Evolutionary conservation across 2,888 invertebrate species (phyloP).

Genomic region (Nemotelus nigrinus): DNA sequence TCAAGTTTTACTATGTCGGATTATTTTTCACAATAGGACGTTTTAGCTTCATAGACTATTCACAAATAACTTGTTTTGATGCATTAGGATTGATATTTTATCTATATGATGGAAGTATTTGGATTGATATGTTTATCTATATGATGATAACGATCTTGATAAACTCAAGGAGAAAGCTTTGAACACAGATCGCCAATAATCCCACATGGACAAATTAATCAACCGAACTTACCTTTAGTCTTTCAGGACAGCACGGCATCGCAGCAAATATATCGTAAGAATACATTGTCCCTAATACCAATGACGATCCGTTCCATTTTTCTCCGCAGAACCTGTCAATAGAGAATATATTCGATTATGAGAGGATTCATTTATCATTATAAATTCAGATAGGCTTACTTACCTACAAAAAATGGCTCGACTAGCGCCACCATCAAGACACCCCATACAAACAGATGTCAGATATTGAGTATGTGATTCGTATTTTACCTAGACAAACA

Average conservation of each 20-base stretch:
- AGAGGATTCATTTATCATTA: too few relatives aligned
- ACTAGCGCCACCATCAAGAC: slow-evolving; percentile 84
- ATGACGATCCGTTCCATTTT: slow-evolving; percentile 91
- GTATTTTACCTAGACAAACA: slow-evolving; percentile 78
- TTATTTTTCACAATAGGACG: too few relatives aligned
- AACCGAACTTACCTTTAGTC: slow-evolving; percentile 78
- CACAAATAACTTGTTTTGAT: too few relatives aligned
- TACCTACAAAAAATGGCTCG: slow-evolving; percentile 80
- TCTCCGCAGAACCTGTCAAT: slow-evolving; percentile 75
- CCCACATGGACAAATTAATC: neutral
- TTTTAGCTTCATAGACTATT: too few relatives aligned
- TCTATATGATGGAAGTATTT: too few relatives aligned
- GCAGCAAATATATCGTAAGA: slow-evolving; percentile 98
- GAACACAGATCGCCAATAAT: neutral
- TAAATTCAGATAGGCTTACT: slow-evolving; percentile 43
- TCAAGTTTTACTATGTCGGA: too few relatives aligned
- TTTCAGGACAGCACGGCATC: slow-evolving; percentile 93
- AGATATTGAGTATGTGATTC: slow-evolving; percentile 91
- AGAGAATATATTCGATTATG: neutral
- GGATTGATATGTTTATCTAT: too few relatives aligned
- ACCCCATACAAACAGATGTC: slow-evolving; percentile 94
- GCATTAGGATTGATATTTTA: too few relatives aligned
- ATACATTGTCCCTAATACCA: slow-evolving; percentile 97
- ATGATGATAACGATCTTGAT: too few relatives aligned
- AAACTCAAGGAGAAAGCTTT: too few relatives aligned